A percentile compares a stretch with the other conserved stretches of the same genome.
Evolutionary conservation across 2,113 vertebrate species (phyloP).

Genomic region (human): GRCh38 chr11:87330501-87331000

Average conservation of each 20-base stretch:
- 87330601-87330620: constrained; percentile 6
- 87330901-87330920: not conserved
- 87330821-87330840: not conserved
- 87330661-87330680: not conserved
- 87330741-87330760: not conserved
- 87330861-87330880: not conserved
- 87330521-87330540: constrained; percentile 42
- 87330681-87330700: not conserved
- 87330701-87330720: not conserved
- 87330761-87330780: not conserved
- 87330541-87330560: constrained; percentile 54
- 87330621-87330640: constrained; percentile 28
- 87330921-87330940: not conserved
- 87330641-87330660: constrained; percentile 35
- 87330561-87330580: not conserved
- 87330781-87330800: not conserved
- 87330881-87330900: not conserved
- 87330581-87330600: not conserved
- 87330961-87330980: not conserved
- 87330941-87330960: not conserved
- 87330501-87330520: constrained; percentile 57
- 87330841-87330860: not conserved
- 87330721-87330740: not conserved
- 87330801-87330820: not conserved
- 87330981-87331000: not conserved